phyloP scores from a whole-genome alignment of 2,797 vertebrate species.

The Galagoides demidoff region DNA sequence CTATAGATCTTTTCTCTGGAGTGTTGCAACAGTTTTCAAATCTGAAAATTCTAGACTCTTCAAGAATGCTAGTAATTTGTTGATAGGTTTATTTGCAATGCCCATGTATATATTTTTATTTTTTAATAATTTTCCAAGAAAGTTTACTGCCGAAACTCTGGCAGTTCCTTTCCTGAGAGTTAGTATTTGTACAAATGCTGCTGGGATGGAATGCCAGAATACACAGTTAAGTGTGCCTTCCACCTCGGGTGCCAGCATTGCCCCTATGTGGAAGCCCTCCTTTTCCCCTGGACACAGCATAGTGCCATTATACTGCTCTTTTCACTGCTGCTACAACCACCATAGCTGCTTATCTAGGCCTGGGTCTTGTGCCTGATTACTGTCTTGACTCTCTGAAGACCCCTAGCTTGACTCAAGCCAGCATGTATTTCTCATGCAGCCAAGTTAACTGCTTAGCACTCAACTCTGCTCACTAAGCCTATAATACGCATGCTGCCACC shows the following conservation, averaged over 20 bases:
- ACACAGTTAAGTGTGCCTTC: not conserved
- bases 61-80: constrained; percentile 9
- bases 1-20: constrained; percentile 14
- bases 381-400: not conserved
- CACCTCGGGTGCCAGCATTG: not conserved
- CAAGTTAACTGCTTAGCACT: not conserved
- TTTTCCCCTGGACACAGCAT: not conserved
- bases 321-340: not conserved
- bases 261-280: not conserved
- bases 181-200: not conserved
- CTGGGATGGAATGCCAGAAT: not conserved
- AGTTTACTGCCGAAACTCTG: not conserved
- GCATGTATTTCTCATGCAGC: not conserved
- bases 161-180: not conserved
- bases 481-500: not conserved
- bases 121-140: constrained; percentile 18
- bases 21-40: constrained; percentile 34
- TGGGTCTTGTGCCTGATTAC: not conserved
- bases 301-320: not conserved
- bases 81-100: not conserved
- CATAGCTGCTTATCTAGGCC: not conserved
- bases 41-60: constrained; percentile 20
- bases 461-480: not conserved
- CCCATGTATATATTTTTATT: not conserved
- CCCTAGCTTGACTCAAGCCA: not conserved